phyloP scores from a whole-genome alignment of 2,113 vertebrate species.

The Aegithalos caudatus region DNA sequence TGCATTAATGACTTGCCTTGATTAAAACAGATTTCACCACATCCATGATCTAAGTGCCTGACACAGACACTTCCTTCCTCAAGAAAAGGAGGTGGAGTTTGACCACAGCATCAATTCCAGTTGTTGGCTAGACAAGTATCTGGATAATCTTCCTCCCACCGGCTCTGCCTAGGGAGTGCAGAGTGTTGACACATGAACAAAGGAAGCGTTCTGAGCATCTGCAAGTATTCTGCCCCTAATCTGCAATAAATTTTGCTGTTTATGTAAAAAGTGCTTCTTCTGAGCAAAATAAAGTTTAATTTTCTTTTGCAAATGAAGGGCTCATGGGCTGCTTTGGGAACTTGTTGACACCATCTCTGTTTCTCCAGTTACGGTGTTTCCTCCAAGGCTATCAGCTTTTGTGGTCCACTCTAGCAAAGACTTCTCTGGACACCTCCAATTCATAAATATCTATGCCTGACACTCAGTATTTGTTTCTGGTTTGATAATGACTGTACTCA shows the following conservation, averaged over 20 bases:
- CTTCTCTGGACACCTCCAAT: background rate
- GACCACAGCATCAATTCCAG: background rate
- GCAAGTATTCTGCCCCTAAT: background rate
- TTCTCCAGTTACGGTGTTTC: background rate
- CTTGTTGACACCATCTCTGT: background rate
- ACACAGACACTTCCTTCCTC: background rate
- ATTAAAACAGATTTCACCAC: background rate
- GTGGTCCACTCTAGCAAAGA: background rate
- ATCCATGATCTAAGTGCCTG: background rate
- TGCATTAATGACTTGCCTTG: background rate
- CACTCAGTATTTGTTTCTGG: background rate
- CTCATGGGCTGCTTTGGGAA: background rate
- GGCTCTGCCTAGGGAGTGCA: background rate
- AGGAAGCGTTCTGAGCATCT: background rate
- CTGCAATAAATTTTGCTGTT: background rate
- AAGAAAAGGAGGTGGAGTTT: background rate
- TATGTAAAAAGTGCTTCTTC: background rate
- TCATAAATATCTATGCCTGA: background rate
- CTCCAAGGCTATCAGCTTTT: background rate
- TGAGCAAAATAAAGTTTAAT: background rate
- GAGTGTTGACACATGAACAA: background rate
- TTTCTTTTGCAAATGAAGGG: background rate
- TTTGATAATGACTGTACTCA: background rate
- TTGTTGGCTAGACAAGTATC: background rate
- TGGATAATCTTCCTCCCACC: background rate